phyloP scores from a whole-genome alignment of 2,888 invertebrate species.

The Drosophila rubida region DNA sequence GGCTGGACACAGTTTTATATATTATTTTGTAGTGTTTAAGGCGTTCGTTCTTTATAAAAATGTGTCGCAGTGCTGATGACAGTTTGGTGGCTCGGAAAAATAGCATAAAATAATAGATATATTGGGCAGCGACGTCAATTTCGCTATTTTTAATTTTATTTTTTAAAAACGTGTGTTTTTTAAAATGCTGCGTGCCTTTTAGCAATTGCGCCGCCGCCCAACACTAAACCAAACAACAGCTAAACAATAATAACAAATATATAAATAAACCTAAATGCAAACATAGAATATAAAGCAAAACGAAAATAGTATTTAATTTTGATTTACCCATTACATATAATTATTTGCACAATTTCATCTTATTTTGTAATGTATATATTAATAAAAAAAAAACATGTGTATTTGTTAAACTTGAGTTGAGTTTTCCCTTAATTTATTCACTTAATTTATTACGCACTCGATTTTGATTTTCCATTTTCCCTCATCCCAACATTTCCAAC shows the following conservation, averaged over 20 bases:
- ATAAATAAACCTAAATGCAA: conserved; percentile 13
- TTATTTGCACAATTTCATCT: conserved; percentile 43
- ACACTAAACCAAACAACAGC: conserved; percentile 24
- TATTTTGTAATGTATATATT: conserved; percentile 59
- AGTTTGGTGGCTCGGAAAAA: conserved; percentile 5
- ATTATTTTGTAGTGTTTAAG: conserved; percentile 78
- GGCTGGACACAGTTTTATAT: conserved; percentile 33
- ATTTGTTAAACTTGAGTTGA: conserved; percentile 57
- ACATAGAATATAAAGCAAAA: conserved; percentile 16
- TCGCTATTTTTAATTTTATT: conserved; percentile 76
- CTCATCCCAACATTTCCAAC: conserved; percentile 9
- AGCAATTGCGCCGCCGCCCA: conserved; percentile 87
- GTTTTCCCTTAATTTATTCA: conserved; percentile 33
- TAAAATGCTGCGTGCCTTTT: conserved; percentile 92
- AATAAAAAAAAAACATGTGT: conserved; percentile 43
- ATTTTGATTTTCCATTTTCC: conserved; percentile 20
- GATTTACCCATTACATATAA: conserved; percentile 49
- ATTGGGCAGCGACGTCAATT: conserved; percentile 48
- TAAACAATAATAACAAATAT: conserved; percentile 16
- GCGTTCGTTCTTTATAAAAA: conserved; percentile 63
- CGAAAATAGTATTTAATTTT: conserved; percentile 53
- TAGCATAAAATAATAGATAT: conserved; percentile 14
- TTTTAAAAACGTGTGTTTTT: conserved; percentile 85
- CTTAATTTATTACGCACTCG: conserved; percentile 9
- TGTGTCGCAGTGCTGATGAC: conserved; percentile 21